Conservation (phyloP, 2,113 vertebrate genomes). For the Sclerurus mexicanus region DNA sequence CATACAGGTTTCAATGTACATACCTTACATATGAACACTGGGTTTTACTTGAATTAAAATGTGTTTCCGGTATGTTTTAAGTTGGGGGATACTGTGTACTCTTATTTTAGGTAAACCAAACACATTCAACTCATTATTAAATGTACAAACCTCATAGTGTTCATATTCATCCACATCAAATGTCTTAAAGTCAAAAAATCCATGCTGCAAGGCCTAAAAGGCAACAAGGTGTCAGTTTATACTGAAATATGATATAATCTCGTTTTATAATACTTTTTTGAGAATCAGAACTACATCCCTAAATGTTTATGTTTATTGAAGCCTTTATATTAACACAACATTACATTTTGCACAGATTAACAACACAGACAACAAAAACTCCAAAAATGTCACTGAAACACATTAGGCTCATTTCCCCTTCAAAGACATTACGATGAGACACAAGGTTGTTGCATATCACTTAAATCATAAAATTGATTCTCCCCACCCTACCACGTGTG, state of each 20-base stretch:
- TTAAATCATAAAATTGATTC: neutral
- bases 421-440: neutral
- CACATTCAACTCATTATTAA: slow-evolving; percentile 16
- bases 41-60: neutral
- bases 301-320: neutral
- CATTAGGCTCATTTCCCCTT: neutral
- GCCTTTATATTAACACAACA: neutral
- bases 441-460: neutral
- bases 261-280: neutral
- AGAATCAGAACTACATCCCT: neutral
- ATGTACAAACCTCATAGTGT: slow-evolving; percentile 91
- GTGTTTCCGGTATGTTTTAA: neutral
- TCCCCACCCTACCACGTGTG: neutral
- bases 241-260: neutral
- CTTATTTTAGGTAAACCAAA: neutral
- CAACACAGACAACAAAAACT: slow-evolving; percentile 7
- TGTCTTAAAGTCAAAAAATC: slow-evolving; percentile 94
- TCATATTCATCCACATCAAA: slow-evolving; percentile 97
- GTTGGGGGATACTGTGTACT: neutral
- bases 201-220: slow-evolving; percentile 91
- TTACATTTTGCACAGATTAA: neutral
- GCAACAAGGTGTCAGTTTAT: slow-evolving; percentile 51
- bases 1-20: neutral
- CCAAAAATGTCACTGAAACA: neutral
- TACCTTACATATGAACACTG: neutral